Evolutionary conservation across 2,888 invertebrate genomes (phyloP).

Genomic region (Lasioglossum morio): DNA sequence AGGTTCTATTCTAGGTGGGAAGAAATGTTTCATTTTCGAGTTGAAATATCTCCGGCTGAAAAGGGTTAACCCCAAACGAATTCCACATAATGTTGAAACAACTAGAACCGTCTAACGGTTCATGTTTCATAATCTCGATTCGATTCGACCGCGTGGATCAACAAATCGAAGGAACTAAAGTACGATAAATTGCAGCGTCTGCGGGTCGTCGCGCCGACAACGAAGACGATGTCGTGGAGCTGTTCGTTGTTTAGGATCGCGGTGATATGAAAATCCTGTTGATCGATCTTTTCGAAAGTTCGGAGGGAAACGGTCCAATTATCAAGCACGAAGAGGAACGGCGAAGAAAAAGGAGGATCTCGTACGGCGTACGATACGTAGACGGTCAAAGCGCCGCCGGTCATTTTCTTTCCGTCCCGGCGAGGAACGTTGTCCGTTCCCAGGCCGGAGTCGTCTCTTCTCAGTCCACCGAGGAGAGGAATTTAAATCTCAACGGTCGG

Average conservation of each 20-base stretch:
- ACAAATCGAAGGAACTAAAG: no score
- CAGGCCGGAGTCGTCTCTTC: constrained; percentile 73
- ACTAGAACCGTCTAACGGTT: no score
- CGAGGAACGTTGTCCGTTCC: constrained; percentile 70
- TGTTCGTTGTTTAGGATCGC: background rate
- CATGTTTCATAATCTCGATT: no score
- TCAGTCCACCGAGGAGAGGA: constrained; percentile 74
- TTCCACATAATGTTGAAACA: no score
- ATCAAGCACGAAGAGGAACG: background rate
- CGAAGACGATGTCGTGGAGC: no score
- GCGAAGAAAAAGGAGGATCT: background rate
- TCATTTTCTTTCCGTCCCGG: constrained; percentile 47
- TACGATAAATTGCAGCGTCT: no score
- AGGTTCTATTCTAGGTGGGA: no score
- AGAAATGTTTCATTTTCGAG: no score
- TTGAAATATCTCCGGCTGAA: no score
- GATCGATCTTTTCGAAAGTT: background rate
- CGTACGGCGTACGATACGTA: constrained; percentile 10
- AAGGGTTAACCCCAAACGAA: no score
- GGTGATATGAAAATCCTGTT: background rate
- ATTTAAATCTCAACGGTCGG: constrained; percentile 84
- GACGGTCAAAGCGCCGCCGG: constrained; percentile 44
- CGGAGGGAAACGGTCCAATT: background rate
- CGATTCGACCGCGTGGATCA: no score
- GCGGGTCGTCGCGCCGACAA: no score